Base-by-base conservation (phyloP, 2,113 vertebrate species). In the Triplophysa tibetana region DNA sequence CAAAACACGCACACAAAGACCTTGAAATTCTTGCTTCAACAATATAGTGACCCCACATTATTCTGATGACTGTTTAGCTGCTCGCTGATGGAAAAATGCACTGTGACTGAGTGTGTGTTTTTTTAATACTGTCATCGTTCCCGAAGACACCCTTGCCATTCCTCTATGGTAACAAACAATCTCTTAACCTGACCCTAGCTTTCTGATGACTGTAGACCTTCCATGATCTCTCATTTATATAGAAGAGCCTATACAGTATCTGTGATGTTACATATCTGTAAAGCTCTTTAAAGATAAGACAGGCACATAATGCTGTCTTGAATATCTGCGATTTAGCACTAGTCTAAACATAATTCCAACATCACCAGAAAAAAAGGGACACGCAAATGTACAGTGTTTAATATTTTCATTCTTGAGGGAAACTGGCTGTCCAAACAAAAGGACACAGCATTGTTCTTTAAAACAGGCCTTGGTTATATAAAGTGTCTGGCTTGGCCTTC, bases 361-460 rank as follows among this genome's bases (percentile, higher is more conserved):
- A 74, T 61, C 70, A 45, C 16, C 60, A 63, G 60, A 3, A 14
- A 29, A 1, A 60, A 38, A 50, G 11, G 23, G 29, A 63, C 12
- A 41, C 60, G 26, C 26, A 75, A 63, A 41, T 19, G 63, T 33
- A 45, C 38, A 63, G 8, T 63, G 73, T 75, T 63, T 63, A 75
- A 75, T 75, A 43, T 75, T 75, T 63, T 63, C 60, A n/a, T 75
- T 75, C 73, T 75, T 63, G 23, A 26, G 60, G 60, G 73, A 75
- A 75, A 63, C 73, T 29, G 24, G 60, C 38, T 63, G 73, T 75
- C 58, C 60, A 50, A 75, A 75, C 41, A 29, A 56, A 23, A 61
- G 23, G 60, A 16, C n/a, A 75, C 73, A 7, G 60, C 58, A 75
- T 63, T 75, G 73, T 75, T 75, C 73, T 63, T 63, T 12, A 17